Percentiles rank a stretch among this genome's conserved stretches.
phyloP scores from a whole-genome alignment of 2,888 invertebrate species.

The Eilema depressum region DNA sequence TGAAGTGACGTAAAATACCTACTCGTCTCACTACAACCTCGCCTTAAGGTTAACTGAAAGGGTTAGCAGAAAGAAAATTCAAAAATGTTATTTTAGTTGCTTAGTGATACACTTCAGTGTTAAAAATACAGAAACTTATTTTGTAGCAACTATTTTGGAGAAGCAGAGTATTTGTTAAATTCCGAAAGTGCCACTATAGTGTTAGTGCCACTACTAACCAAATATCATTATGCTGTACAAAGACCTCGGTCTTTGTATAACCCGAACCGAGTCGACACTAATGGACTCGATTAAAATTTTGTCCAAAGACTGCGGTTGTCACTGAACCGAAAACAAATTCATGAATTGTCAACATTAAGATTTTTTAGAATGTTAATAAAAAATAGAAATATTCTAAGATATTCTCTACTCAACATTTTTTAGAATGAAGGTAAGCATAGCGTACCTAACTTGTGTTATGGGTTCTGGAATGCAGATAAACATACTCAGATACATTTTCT shows the following conservation, averaged over 20 bases:
- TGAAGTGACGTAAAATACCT: too few relatives aligned
- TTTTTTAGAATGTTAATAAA: too few relatives aligned
- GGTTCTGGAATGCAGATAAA: too few relatives aligned
- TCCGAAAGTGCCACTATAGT: conserved; percentile 3
- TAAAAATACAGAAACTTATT: not conserved
- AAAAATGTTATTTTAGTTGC: not conserved
- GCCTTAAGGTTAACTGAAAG: not conserved
- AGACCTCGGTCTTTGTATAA: conserved; percentile 26
- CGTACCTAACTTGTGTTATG: too few relatives aligned
- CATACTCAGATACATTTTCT: too few relatives aligned
- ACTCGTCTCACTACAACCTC: too few relatives aligned
- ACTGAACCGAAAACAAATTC: conserved; percentile 50
- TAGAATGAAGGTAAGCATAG: too few relatives aligned
- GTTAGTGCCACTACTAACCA: conserved; percentile 15
- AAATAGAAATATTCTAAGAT: too few relatives aligned
- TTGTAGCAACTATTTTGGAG: not conserved
- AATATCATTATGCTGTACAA: conserved; percentile 36
- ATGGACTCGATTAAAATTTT: conserved; percentile 56
- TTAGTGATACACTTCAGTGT: not conserved
- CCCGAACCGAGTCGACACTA: too few relatives aligned
- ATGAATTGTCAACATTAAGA: conserved; percentile 41
- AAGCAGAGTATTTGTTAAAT: not conserved
- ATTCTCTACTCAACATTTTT: conserved; percentile 3
- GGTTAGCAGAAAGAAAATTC: not conserved
- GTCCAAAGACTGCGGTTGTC: conserved; percentile 30